Evolutionary conservation across 2,888 invertebrate genomes (phyloP), one percentile per base, ranked within the genome.

Genomic region (Eumacrocentrus americanus): DNA sequence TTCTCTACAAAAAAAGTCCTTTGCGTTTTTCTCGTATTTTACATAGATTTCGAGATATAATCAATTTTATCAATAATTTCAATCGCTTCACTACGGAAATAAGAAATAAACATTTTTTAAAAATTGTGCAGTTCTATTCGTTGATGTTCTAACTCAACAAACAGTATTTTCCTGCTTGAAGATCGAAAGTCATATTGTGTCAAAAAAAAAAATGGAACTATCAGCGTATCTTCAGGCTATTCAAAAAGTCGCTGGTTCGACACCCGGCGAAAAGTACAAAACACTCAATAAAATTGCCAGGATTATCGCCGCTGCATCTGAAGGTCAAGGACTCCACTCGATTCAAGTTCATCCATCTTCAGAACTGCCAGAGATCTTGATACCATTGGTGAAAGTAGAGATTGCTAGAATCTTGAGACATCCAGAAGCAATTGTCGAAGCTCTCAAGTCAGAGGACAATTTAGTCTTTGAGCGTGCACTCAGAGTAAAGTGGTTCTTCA

Each of bases 381-480:
- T 52, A 2, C 75, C 76, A 0, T 7, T 75, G 3, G 23, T 77
- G 0, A 61, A 63, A 0, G 51, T 74, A 0, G 72, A 78, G 48
- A 62, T 71, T 0, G 77, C 74, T 0, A 69, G 69, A 25, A 60
- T 65, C 4, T n/a, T 70, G 3, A 65, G 64, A n/a, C 47, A 70
- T 2, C 60, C 66, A 16, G 61, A 67, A 2, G 61, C 63, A 1
- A 61, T 65, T 0, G 63, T 79, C 1, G 67, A 72, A 6, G 75
- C 76, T 0, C 65, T 81, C 0, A 75, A 71, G 51, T 78, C 79
- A 2, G 72, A 74, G 1, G 74, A 81, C 42, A 2, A 52, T 6
- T 51, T 58, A 3, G 37, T 81, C 1, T 66, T 76, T 4, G 65
- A 69, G 4, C 67, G 68, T 29, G 81, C 77, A 1, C 48, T 81